A percentile compares a stretch with the other conserved stretches of the same genome.
Evolutionary conservation across 2,888 invertebrate genomes (phyloP).

Genomic region (Teinopalpus imperialis): DNA sequence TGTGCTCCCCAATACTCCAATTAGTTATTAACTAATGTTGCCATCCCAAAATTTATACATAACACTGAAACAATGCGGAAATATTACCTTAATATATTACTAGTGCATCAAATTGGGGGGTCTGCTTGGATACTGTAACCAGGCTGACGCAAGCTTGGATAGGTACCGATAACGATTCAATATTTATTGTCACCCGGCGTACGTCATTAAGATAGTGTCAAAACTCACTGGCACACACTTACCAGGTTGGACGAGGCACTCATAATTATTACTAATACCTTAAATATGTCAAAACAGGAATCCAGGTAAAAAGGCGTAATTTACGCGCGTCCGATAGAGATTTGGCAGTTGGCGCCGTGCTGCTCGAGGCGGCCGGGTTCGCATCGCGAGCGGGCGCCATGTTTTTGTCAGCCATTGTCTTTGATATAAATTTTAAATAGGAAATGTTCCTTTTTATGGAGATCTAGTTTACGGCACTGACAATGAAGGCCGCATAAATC

Average conservation of each 20-base stretch:
- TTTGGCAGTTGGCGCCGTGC: slow-evolving; percentile 80
- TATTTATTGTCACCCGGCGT: slow-evolving; percentile 80
- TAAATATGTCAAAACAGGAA: slow-evolving; percentile 83
- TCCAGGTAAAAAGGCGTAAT: slow-evolving; percentile 82
- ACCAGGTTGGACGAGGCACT: slow-evolving; percentile 67
- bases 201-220: slow-evolving; percentile 82
- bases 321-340: slow-evolving; percentile 80
- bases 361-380: slow-evolving; percentile 48
- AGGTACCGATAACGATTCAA: slow-evolving; percentile 76
- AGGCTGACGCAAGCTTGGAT: slow-evolving; percentile 64
- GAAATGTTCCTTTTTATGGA: slow-evolving; percentile 81
- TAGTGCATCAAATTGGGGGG: slow-evolving; percentile 60
- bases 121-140: slow-evolving; percentile 66
- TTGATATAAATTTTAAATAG: slow-evolving; percentile 82
- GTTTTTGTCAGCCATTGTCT: slow-evolving; percentile 81
- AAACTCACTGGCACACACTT: slow-evolving; percentile 73
- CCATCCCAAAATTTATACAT: slow-evolving; percentile 33
- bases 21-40: slow-evolving; percentile 53
- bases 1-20: slow-evolving; percentile 58
- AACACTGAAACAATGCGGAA: slow-evolving; percentile 31
- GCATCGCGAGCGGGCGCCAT: slow-evolving; percentile 73
- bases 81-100: slow-evolving; percentile 27
- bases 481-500: slow-evolving; percentile 80
- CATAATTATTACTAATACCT: slow-evolving; percentile 83
- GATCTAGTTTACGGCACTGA: slow-evolving; percentile 81